Evolutionary conservation across 2,797 vertebrate genomes (phyloP).

Genomic region (Cephalopachus bancanus): DNA sequence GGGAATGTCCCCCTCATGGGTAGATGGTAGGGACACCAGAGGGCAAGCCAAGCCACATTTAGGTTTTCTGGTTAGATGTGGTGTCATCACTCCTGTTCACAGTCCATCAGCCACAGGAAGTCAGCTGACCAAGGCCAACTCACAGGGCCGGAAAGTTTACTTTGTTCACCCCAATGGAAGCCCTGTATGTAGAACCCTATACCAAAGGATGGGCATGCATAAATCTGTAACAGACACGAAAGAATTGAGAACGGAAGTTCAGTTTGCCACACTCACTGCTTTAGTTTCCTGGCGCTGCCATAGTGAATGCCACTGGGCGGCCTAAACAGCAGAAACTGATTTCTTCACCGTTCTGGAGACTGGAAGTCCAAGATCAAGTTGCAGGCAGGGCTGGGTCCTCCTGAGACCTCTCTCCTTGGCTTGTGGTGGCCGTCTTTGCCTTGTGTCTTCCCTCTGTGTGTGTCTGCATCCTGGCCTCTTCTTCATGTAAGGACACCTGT

Average conservation of each 20-base stretch:
- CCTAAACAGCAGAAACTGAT: not conserved
- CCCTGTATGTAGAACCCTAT: too few relatives aligned
- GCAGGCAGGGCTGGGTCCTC: not conserved
- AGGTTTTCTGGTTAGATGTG: not conserved
- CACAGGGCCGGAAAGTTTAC: too few relatives aligned
- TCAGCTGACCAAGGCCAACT: not conserved
- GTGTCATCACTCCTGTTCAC: too few relatives aligned
- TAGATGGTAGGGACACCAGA: too few relatives aligned
- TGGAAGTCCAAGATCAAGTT: not conserved
- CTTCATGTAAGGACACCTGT: not conserved
- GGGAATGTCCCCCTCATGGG: fast-evolving
- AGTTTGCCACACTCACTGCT: too few relatives aligned
- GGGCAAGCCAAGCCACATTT: too few relatives aligned
- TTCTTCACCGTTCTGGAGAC: not conserved
- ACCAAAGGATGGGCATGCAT: too few relatives aligned
- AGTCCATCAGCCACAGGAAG: not conserved
- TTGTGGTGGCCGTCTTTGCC: not conserved
- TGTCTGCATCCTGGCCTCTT: not conserved
- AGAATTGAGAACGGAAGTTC: not conserved
- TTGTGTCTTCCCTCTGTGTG: not conserved
- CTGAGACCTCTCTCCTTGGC: not conserved
- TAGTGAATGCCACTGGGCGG: not conserved
- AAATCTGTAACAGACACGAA: not conserved
- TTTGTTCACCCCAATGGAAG: not conserved
- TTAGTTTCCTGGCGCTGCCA: not conserved